Evolutionary conservation across 2,113 vertebrate genomes (phyloP).

Genomic region (Neolamprologus tretocephalus): DNA sequence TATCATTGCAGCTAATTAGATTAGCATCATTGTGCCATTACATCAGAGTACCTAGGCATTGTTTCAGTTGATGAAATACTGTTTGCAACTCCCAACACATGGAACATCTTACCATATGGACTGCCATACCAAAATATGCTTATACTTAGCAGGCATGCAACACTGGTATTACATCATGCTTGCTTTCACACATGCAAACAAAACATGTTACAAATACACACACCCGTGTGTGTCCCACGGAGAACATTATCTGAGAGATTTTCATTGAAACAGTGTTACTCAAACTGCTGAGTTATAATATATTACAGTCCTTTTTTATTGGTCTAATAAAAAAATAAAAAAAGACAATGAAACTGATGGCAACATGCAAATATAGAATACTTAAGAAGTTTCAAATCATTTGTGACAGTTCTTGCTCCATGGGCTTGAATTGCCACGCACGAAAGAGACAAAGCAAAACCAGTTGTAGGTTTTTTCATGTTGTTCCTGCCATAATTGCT

Average conservation of each 20-base stretch:
- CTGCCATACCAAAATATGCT: constrained; percentile 23
- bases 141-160: constrained; percentile 8
- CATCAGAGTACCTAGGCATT: constrained; percentile 44
- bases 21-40: constrained; percentile 28
- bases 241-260: not conserved
- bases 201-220: not conserved
- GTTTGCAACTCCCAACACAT: constrained; percentile 19
- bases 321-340: not conserved
- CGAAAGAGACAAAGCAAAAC: not conserved
- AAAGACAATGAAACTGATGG: not conserved
- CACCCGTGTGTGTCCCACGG: not conserved
- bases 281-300: not conserved
- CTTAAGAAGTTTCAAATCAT: not conserved
- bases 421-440: not conserved
- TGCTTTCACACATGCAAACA: not conserved
- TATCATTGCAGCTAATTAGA: constrained; percentile 26
- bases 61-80: constrained; percentile 9
- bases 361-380: not conserved
- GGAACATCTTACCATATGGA: constrained; percentile 21
- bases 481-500: not conserved
- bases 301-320: not conserved
- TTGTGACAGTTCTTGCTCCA: constrained; percentile 1
- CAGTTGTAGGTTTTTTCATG: not conserved
- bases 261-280: not conserved
- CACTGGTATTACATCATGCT: constrained; percentile 20